Evolutionary conservation across 1,140 invertebrate genomes (phyloP).

Genomic region (Eumeta japonica): DNA sequence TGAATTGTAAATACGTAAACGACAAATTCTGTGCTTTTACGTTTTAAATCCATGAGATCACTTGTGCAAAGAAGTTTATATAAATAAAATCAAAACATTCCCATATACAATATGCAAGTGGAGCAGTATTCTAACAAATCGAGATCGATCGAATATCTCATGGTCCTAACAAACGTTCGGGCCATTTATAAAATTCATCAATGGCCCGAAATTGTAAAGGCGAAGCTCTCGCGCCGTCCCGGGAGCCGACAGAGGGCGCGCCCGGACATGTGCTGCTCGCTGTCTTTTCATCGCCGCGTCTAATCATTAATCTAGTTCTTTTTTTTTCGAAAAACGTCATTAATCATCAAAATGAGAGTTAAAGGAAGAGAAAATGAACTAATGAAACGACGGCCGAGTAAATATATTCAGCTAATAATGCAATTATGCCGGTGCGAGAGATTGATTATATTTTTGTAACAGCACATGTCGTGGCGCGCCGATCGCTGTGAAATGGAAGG

Average conservation of each 20-base stretch:
- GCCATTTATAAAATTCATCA: too few relatives aligned
- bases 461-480: too few relatives aligned
- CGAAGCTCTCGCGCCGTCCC: conserved; percentile 32
- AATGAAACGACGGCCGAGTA: conserved; percentile 39
- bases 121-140: too few relatives aligned
- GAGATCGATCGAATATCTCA: conserved; percentile 11
- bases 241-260: conserved; percentile 19
- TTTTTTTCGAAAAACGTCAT: too few relatives aligned
- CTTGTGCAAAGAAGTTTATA: background rate
- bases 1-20: background rate
- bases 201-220: conserved; percentile 45
- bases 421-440: conserved; percentile 34
- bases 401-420: conserved; percentile 48
- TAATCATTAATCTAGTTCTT: conserved; percentile 41
- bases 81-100: too few relatives aligned
- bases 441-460: conserved; percentile 44
- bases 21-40: background rate
- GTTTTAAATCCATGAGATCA: background rate
- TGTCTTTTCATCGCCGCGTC: conserved; percentile 38
- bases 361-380: conserved; percentile 53
- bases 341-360: conserved; percentile 54
- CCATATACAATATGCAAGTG: too few relatives aligned
- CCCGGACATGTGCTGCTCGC: conserved; percentile 32
- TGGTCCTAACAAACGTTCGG: conserved; percentile 40
- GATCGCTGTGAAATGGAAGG: too few relatives aligned